Conservation (phyloP, 1,140 invertebrate genomes). For the Oscheius sp. region DNA sequence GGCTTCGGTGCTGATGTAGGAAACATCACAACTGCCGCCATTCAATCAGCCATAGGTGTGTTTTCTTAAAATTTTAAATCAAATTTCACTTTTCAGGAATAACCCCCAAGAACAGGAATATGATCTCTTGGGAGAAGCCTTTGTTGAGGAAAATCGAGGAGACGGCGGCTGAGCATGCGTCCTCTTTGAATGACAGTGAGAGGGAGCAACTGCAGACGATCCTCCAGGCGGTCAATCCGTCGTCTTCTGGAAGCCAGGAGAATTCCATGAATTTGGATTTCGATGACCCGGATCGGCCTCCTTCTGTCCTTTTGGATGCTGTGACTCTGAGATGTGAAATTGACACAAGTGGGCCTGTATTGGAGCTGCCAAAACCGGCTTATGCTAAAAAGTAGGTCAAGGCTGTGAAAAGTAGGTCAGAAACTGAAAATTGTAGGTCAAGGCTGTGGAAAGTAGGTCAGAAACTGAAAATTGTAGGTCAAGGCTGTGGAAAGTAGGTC, state of each 20-base stretch:
- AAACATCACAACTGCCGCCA: conserved; percentile 55
- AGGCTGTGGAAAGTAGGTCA: too few relatives aligned
- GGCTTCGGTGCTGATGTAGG: conserved; percentile 59
- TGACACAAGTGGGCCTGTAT: conserved; percentile 40
- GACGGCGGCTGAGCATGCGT: conserved; percentile 59
- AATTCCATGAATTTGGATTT: conserved; percentile 42
- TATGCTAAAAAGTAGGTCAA: conserved; percentile 32
- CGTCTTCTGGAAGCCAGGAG: conserved; percentile 54
- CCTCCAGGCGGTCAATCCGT: conserved; percentile 55
- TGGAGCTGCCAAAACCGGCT: conserved; percentile 35
- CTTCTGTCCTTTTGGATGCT: conserved; percentile 57
- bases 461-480: too few relatives aligned
- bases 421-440: too few relatives aligned
- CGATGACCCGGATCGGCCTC: conserved; percentile 52
- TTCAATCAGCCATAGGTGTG: conserved; percentile 59
- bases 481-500: too few relatives aligned
- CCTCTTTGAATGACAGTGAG: conserved; percentile 57
- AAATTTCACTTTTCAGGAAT: conserved; percentile 39
- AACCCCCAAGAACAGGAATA: conserved; percentile 58
- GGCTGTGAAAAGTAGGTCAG: too few relatives aligned
- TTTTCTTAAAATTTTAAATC: background rate
- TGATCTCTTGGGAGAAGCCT: conserved; percentile 61
- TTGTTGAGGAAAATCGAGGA: conserved; percentile 59
- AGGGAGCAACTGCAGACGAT: conserved; percentile 60
- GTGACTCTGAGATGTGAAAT: conserved; percentile 45